A percentile compares a stretch with the other conserved stretches of the same genome.
Conservation (phyloP, 2,113 vertebrate genomes). For the Hipposideros armiger region DNA sequence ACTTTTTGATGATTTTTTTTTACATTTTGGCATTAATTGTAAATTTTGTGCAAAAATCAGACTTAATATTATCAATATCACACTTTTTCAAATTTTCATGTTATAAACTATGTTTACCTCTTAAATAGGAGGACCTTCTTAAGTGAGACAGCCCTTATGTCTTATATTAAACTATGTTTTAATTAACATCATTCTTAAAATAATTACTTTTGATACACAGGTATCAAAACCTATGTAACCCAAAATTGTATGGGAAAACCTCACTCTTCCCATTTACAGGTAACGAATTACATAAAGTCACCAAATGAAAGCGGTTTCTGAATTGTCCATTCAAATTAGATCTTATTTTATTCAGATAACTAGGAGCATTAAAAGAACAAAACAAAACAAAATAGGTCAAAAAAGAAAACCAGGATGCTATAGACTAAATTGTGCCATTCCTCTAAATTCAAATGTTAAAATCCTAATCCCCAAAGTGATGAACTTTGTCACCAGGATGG, state of each 20-base stretch:
- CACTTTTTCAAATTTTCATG: not conserved
- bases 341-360: slow-evolving; percentile 20
- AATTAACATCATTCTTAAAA: not conserved
- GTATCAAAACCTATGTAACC: not conserved
- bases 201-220: not conserved
- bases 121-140: not conserved
- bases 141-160: not conserved
- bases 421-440: not conserved
- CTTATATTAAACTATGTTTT: not conserved
- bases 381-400: not conserved
- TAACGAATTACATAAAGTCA: not conserved
- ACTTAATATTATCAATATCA: not conserved
- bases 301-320: not conserved
- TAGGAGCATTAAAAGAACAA: not conserved
- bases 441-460: not conserved
- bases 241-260: not conserved
- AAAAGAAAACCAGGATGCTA: not conserved
- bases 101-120: not conserved
- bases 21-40: not conserved
- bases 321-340: not conserved
- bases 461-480: not conserved
- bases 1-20: not conserved
- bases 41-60: not conserved
- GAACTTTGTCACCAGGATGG: not conserved
- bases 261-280: not conserved